Percentiles rank a stretch among this genome's conserved stretches.
Evolutionary conservation across 2,797 vertebrate genomes (phyloP).

Genomic region (Phoxinus dragarum): DNA sequence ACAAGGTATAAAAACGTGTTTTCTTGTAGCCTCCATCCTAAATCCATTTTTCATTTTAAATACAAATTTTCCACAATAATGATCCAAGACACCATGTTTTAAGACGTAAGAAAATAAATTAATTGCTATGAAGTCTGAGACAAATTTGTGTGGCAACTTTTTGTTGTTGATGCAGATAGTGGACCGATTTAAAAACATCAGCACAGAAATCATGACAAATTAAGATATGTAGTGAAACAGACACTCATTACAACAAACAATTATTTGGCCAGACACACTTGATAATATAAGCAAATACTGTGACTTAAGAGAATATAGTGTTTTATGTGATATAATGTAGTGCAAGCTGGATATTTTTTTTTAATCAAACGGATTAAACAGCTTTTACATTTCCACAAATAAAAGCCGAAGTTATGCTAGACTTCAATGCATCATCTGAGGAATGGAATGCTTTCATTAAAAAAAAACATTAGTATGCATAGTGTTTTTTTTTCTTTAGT

Average conservation of each 20-base stretch:
- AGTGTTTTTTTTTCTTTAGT: conserved; percentile 15
- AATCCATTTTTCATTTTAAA: background rate
- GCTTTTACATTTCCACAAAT: conserved; percentile 1
- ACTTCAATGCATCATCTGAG: background rate
- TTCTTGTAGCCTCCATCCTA: background rate
- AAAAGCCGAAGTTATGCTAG: background rate
- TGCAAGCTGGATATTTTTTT: background rate
- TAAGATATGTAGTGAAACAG: background rate
- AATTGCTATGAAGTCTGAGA: background rate
- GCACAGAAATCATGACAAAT: background rate
- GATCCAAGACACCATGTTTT: background rate
- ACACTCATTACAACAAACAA: background rate
- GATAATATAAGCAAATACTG: conserved; percentile 2
- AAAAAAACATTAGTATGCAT: background rate
- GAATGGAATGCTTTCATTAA: conserved; percentile 20
- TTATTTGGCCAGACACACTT: conserved; percentile 16
- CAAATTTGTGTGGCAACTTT: background rate
- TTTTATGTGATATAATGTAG: conserved; percentile 6
- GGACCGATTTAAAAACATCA: background rate
- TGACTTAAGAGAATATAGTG: background rate
- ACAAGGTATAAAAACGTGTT: background rate
- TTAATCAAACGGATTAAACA: background rate
- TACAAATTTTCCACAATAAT: background rate
- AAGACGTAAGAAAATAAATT: conserved; percentile 17
- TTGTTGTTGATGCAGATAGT: background rate